Evolutionary conservation across 2,113 vertebrate genomes (phyloP), one percentile per base, ranked within the genome.

Genomic region (Phaethon lepturus): DNA sequence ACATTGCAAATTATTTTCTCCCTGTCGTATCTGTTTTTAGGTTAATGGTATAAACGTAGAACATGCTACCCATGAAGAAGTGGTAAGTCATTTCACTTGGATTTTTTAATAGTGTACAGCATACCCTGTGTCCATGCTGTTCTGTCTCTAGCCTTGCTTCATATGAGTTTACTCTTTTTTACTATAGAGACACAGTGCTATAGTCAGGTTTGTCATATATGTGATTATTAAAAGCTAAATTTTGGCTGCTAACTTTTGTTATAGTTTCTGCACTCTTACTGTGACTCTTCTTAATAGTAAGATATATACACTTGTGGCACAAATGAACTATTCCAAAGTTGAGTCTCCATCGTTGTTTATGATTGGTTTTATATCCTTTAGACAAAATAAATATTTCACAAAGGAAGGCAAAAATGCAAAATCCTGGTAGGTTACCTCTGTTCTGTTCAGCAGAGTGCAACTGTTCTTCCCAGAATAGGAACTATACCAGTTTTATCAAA

Each of bases 1-100:
- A 3, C n/a, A 45, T 56, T 95, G 31, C 58, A 84, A 95, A 91
- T 97, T 0, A 94, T 72, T 93, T 63, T 96, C 63, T 97, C 63
- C 26, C 55, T 96, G 42, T 97, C 1, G 0, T 86, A 42, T 97
- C 82, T 94, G 33, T 13, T 90, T 98, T 95, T 97, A 99, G 99
- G 99, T 99, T 95, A 99, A 99, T 92, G 99, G 99, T 94, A 99
- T 99, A 96, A 99, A 99, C 64, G 99, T 99, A 86, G 99, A 99
- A 98, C 98, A 91, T 50, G 98, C 99, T 78, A 99, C 99, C 59
- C 99, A 99, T 50, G 98, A 99, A 98, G 99, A 99, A 98, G 99
- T 99, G 97, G 99, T 99, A 97, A 99, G 99, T 99, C 53, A 62
- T 79, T 72, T 49, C 77, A 22, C 33, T 92, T 95, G 80, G 15